Evolutionary conservation across 2,113 vertebrate genomes (phyloP).

Genomic region (Oophaga pumilio): DNA sequence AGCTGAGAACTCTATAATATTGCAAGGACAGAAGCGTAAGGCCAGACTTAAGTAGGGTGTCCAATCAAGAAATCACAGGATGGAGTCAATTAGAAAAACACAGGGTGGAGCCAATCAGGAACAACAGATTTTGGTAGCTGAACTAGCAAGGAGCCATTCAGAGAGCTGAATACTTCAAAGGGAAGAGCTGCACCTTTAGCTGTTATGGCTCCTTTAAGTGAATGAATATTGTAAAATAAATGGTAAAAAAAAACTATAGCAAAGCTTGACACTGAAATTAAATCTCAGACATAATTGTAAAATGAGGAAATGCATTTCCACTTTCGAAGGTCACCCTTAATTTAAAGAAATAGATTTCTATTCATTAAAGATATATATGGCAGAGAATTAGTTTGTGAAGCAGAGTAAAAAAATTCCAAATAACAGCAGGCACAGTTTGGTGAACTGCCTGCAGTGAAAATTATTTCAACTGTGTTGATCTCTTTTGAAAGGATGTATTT

Average conservation of each 20-base stretch:
- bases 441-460: background rate
- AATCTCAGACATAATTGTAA: background rate
- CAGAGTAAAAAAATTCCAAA: background rate
- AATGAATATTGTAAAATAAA: background rate
- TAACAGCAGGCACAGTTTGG: constrained; percentile 28
- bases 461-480: constrained; percentile 56
- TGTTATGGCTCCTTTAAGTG: background rate
- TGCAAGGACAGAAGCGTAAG: too few species aligned
- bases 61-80: too few species aligned
- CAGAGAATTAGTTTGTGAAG: background rate
- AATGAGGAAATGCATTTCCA: constrained; percentile 12
- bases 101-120: too few species aligned
- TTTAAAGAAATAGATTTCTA: accelerated
- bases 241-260: background rate
- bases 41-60: too few species aligned
- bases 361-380: background rate
- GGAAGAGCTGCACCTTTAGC: too few species aligned
- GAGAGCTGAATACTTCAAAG: too few species aligned
- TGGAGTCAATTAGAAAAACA: too few species aligned
- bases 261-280: background rate
- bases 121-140: too few species aligned
- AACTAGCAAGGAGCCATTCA: too few species aligned
- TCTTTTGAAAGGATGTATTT: constrained; percentile 56
- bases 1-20: too few species aligned
- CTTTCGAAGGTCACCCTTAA: background rate